phyloP scores from a whole-genome alignment of 92 coral and sea anemone genomes.

The Siderastrea radians region DNA sequence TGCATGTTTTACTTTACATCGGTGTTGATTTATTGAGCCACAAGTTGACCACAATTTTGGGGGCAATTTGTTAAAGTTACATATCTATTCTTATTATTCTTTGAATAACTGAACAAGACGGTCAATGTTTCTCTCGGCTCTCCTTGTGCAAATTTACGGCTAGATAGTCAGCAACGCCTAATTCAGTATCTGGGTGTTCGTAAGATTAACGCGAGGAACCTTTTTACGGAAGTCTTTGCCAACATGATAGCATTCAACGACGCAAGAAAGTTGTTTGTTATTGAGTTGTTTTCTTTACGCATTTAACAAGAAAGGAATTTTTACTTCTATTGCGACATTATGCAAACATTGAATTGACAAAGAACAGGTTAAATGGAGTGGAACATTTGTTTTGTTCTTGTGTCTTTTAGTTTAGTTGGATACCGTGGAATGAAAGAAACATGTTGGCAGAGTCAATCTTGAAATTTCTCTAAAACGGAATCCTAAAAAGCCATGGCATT shows the following conservation, averaged over 20 bases:
- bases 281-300: not conserved
- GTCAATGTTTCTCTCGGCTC: too few species aligned
- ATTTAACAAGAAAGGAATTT: conserved; percentile 31
- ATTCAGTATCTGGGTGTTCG: too few species aligned
- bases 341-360: conserved; percentile 4
- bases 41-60: not conserved
- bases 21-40: not conserved
- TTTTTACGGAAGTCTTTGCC: too few species aligned
- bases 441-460: not conserved
- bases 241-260: not conserved
- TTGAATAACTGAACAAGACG: not conserved
- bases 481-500: not conserved
- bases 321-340: conserved; percentile 4
- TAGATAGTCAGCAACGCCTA: not conserved
- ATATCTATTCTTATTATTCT: not conserved
- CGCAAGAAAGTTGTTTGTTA: not conserved
- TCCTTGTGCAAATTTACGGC: not conserved
- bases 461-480: not conserved
- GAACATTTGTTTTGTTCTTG: conserved; percentile 57
- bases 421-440: conserved; percentile 58
- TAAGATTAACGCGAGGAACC: too few species aligned
- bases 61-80: not conserved
- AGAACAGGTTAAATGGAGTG: conserved; percentile 61
- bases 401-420: conserved; percentile 7
- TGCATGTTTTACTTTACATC: not conserved